Base-by-base conservation (phyloP, 2,888 invertebrate genomes). In the Acronicta leporina region DNA sequence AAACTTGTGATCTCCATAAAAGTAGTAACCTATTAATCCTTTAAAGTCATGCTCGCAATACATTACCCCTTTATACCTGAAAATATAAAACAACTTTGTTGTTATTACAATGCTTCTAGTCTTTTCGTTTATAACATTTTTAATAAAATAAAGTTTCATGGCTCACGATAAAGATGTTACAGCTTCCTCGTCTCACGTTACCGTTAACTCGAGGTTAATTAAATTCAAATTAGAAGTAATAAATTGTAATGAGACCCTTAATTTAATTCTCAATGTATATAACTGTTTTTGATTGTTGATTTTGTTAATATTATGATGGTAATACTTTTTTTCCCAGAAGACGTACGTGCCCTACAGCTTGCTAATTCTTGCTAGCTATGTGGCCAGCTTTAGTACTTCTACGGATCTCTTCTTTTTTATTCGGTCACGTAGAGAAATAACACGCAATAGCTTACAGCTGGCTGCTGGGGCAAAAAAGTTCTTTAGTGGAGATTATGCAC, bases 141-240 rank as follows among this genome's bases (percentile, higher is more conserved):
- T 68, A 68, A 66, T 68, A 51, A 68, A 68, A 72, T 46, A 58
- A 68, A 68, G 59, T 58, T 59, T 72, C 41, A 72, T 66, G 47
- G 67, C 27, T 10, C 38, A 46, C 49, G 49, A 41, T 67, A 73
- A 75, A 72, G 56, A 55, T 48, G 61, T 64, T 55, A 61, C 54
- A 51, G 52, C 45, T 46, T 43, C 43, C 63, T 62, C 62, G 56
- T 68, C 73, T 76, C 72, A 60, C 53, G 64, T 79, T 74, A 74
- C 75, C 57, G 55, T 71, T 71, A 67, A 54, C 67, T 55, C 64
- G 63, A 74, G 77, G 80, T 77, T 83, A 83, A 85, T 84, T 81
- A 82, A 83, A 79, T 78, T 79, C 75, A 81, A 83, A 83, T 82
- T 80, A 79, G 68, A 57, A 71, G 75, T 74, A 75, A 80, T 85